Evolutionary conservation across 2,888 invertebrate genomes (phyloP).

Genomic region (Ceraclea dissimilis): DNA sequence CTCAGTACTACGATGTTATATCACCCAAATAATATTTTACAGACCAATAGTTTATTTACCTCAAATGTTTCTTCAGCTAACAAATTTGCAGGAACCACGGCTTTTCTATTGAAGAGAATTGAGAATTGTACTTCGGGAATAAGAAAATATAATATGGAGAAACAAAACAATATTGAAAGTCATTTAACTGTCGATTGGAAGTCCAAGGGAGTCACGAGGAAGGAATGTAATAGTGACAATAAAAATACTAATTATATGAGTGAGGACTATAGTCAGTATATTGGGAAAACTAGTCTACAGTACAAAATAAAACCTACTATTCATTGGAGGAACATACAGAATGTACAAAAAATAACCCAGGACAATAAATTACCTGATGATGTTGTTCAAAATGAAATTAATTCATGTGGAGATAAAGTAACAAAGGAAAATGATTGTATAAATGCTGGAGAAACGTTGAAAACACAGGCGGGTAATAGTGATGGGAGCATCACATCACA

Average conservation of each 20-base stretch:
- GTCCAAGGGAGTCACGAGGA: neutral
- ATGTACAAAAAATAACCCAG: neutral
- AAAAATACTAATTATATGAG: neutral
- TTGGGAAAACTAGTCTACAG: constrained; percentile 7
- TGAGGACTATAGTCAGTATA: constrained; percentile 7
- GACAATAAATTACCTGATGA: neutral
- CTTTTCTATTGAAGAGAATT: constrained; percentile 14
- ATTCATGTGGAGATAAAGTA: neutral
- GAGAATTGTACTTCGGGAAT: constrained; percentile 8
- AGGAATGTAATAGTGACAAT: neutral
- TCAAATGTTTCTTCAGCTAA: neutral
- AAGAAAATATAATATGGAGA: constrained; percentile 1
- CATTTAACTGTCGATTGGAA: neutral
- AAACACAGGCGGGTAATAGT: too few species aligned
- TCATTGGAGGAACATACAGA: constrained; percentile 7
- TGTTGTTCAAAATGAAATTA: too few species aligned
- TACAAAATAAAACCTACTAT: constrained; percentile 9
- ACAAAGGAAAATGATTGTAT: neutral
- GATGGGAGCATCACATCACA: too few species aligned
- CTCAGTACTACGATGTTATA: neutral
- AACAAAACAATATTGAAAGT: neutral
- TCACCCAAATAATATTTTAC: constrained; percentile 11
- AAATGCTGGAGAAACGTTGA: too few species aligned
- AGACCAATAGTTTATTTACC: constrained; percentile 1
- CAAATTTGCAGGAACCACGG: constrained; percentile 12